Base-by-base conservation (phyloP, 2,888 invertebrate species). In the Timema cristinae region DNA sequence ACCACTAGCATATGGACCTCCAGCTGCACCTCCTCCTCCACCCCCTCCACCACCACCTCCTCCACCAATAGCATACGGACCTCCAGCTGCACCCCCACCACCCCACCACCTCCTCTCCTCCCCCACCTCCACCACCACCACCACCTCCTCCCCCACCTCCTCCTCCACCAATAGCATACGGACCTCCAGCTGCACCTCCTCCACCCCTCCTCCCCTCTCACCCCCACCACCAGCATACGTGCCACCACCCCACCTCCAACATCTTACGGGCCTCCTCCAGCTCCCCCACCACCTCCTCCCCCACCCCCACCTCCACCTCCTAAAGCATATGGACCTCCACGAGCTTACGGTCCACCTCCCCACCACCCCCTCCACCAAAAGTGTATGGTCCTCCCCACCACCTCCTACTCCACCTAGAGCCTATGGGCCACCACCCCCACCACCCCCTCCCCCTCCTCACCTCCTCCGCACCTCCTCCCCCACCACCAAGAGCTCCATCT, bases 81-180 rank as follows among this genome's bases (percentile, higher is more conserved):
- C 47, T 6, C 69, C 69, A 8, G 9, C 56, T 15, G 13, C 63
- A n/a, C 50, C 51, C 6, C 67, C 5, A 11, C n/a, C 50, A 50
- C 59, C 54, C 32, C 61, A 7, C 50, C 63, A 50, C 51, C 61
- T 15, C 16, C 70, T 51, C 63, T 32, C 16, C 32, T 63, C 13
- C 48, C 7, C 51, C 69, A 11, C 63, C 69, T n/a, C 49, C 68
- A 13, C 68, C 49, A 9, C 54, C 51, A 50, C 71, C 56, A 54
- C 49, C 11, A 50, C 52, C 66, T 50, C 6, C 54, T 7, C 15
- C 59, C n/a, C 5, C 59, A 16, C 59, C 59, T 0, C 63, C 63
- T 5, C 32, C 47, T 2, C 63, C 47, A 8, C 47, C 47, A 8
- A 16, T 48, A 13, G 63, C 13, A 9, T 32, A 47, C 32, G 47